phyloP scores from a whole-genome alignment of 1,140 invertebrate species.

The Hirudo medicinalis region DNA sequence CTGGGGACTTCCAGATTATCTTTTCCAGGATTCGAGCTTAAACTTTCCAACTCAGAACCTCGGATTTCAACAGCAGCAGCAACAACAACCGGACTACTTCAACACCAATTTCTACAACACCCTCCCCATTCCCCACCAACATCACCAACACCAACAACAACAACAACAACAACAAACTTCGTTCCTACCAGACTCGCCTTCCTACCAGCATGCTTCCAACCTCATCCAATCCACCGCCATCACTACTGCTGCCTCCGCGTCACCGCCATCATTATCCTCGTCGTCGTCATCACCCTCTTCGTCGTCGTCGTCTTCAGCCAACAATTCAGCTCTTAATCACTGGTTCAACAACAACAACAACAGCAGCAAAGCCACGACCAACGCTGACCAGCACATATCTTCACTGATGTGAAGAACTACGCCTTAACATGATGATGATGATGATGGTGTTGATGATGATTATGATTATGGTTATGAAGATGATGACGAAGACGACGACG shows the following conservation, averaged over 20 bases:
- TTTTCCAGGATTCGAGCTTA: background rate
- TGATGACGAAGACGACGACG: background rate
- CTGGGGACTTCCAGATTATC: background rate
- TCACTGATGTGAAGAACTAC: too few species aligned
- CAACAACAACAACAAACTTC: constrained; percentile 11
- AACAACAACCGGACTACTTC: constrained; percentile 3
- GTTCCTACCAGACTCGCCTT: background rate
- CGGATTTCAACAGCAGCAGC: background rate
- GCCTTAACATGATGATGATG: background rate
- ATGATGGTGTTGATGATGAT: constrained; percentile 8
- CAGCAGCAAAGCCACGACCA: background rate
- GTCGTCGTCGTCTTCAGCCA: too few species aligned
- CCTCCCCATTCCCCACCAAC: background rate
- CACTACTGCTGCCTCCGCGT: background rate
- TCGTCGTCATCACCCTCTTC: too few species aligned
- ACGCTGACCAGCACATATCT: too few species aligned
- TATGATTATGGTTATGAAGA: background rate
- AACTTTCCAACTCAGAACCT: background rate
- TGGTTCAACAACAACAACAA: constrained; percentile 11
- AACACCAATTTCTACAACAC: constrained; percentile 8
- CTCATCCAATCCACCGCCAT: background rate
- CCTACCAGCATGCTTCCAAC: background rate
- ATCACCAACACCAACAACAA: background rate
- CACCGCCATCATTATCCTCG: too few species aligned
- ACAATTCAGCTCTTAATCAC: background rate